These are phyloP conservation scores for Drosophila acutilabella DNA, from an alignment of 2,888 invertebrate genomes.

Conservation along the genomic window DNA sequence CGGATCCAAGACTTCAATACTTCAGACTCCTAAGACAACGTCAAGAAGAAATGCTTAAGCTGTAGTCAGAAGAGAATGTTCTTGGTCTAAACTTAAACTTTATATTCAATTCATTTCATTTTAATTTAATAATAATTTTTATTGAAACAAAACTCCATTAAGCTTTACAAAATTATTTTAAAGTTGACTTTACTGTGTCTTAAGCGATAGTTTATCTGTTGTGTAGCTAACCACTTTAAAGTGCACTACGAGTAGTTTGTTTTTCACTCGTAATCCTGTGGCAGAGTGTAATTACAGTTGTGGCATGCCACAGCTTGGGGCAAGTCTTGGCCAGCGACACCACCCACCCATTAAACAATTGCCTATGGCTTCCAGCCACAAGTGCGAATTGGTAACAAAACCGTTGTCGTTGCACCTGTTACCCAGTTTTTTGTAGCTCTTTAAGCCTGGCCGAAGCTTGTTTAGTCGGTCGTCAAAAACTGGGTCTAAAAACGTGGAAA, in stretches of 20 bases:
- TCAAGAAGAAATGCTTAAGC: no score
- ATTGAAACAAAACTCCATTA: no score
- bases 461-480: constrained; percentile 73
- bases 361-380: constrained; percentile 72
- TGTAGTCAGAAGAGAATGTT: no score
- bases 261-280: constrained; percentile 30
- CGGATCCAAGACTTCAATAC: no score
- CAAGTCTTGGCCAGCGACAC: constrained; percentile 15
- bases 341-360: constrained; percentile 26
- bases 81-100: no score
- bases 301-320: constrained; percentile 24
- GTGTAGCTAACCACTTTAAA: background rate
- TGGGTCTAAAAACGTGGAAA: constrained; percentile 59
- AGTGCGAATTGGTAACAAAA: constrained; percentile 57
- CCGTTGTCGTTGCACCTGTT: constrained; percentile 67
- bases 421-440: constrained; percentile 62
- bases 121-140: no score
- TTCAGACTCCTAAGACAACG: no score
- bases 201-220: background rate
- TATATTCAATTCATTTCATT: no score
- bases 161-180: background rate
- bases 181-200: background rate
- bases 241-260: background rate
- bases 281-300: constrained; percentile 46
- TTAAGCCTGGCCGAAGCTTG: constrained; percentile 59